Conservation (phyloP, 2,888 invertebrate species). For the Ophion costatus region DNA sequence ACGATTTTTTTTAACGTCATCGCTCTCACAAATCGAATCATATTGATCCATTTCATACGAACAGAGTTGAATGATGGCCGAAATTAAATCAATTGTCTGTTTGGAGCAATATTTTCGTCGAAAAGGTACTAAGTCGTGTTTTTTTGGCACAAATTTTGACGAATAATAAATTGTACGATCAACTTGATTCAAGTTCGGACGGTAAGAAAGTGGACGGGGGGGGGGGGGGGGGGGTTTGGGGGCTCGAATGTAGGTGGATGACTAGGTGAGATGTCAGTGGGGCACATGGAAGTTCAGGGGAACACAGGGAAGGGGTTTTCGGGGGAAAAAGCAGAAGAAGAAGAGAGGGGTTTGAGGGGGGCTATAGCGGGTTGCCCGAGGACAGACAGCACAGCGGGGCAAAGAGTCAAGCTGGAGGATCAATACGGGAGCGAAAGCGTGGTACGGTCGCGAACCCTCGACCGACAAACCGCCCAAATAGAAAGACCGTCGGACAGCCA, state of each 20-base stretch:
- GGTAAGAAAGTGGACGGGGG: slow-evolving; percentile 6
- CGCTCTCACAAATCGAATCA: background rate
- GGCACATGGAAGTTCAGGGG: slow-evolving; percentile 59
- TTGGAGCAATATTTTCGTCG: background rate
- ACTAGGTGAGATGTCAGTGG: slow-evolving; percentile 37
- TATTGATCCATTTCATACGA: background rate
- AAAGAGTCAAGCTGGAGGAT: slow-evolving; percentile 66
- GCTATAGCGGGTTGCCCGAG: slow-evolving; percentile 35
- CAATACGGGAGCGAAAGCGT: slow-evolving; percentile 74
- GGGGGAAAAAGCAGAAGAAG: slow-evolving; percentile 28
- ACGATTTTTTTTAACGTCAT: too few relatives aligned
- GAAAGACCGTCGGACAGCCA: slow-evolving; percentile 53
- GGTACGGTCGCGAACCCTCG: slow-evolving; percentile 76
- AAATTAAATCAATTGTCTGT: background rate
- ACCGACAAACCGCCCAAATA: slow-evolving; percentile 70
- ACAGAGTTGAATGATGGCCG: background rate
- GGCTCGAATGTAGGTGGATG: slow-evolving; percentile 53
- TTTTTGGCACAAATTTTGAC: background rate
- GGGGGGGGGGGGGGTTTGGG: too few relatives aligned
- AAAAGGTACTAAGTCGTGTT: background rate
- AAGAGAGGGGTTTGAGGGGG: slow-evolving; percentile 32
- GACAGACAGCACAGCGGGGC: slow-evolving; percentile 54
- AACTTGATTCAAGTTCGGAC: slow-evolving; percentile 45
- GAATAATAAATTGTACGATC: background rate
- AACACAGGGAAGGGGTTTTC: slow-evolving; percentile 30